Evolutionary conservation across 1,140 invertebrate genomes (phyloP), one percentile per base, ranked within the genome.

Genomic region (Pissodes strobi): DNA sequence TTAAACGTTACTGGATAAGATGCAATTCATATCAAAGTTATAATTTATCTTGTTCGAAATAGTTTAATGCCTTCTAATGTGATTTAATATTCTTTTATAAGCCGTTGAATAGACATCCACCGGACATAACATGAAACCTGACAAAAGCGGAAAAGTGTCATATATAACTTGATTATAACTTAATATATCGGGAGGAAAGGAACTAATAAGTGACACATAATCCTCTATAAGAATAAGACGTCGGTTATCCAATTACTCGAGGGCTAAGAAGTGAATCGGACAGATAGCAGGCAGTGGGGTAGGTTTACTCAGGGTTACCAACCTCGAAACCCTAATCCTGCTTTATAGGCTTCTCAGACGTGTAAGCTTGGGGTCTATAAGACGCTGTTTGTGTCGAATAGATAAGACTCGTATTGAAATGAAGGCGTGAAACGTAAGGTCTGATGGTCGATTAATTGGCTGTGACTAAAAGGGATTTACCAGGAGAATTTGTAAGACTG

Each of bases 241-340:
- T 57, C 53, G 13, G 60, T 60, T 58, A 69, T 69, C 68, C 65
- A 69, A 69, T 69, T 69, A 69, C 45, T 48, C 52, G 18, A 59
- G 59, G 17, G 21, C 48, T 52, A 30, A 52, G 27, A 38, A 52
- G 53, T 56, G 37, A 56, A 67, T 56, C 52, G 57, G 38, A 52
- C 52, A 34, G 58, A 59, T 52, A 66, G 22, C 49, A 57, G 57
- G 25, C 41, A 39, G 67, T 27, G 41, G 57, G 57, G 41, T 41
- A 23, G 52, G 21, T 41, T 56, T 60, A 43, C 22, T 17, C 56
- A 37, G 65, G 68, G 68, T 64, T 64, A 67, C 65, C 65, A 60
- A 69, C 64, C 65, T 61, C 48, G 56, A 66, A 67, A 69, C 68
- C 68, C 59, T 66, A 67, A 67, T 69, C 60, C 68, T 12, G 38